A percentile compares a stretch with the other conserved stretches of the same genome.
phyloP scores from a whole-genome alignment of 2,113 vertebrate species.

The Pelecanoides urinatrix region DNA sequence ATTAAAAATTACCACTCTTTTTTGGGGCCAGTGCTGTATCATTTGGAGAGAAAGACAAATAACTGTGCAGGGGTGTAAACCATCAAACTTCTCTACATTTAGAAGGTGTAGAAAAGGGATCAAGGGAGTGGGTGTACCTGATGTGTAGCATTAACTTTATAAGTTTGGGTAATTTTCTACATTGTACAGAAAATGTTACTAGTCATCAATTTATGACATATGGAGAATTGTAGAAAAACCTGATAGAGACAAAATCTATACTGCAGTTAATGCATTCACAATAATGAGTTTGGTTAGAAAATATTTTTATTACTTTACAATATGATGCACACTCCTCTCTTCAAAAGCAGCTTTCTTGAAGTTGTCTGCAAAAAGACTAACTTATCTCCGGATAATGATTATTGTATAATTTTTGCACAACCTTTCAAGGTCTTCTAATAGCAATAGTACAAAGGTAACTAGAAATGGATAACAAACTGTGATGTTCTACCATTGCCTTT shows the following conservation, averaged over 20 bases:
- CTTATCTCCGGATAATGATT: neutral
- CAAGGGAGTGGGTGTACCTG: neutral
- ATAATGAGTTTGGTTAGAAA: neutral
- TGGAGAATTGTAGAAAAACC: neutral
- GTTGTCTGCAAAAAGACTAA: neutral
- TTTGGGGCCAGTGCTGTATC: neutral
- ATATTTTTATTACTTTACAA: neutral
- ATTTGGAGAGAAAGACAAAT: neutral
- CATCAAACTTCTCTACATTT: neutral
- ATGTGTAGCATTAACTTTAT: neutral
- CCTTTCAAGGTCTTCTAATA: neutral
- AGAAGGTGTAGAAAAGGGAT: neutral
- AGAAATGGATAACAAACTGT: neutral
- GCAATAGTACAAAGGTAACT: neutral
- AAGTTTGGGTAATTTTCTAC: neutral
- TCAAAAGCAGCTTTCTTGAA: neutral
- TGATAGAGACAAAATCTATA: neutral
- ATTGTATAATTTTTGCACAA: neutral
- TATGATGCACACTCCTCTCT: neutral
- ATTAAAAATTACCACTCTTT: neutral
- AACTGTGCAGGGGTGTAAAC: neutral
- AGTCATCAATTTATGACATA: neutral
- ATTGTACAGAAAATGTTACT: neutral
- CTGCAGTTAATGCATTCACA: neutral
- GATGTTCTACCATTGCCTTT: neutral